A percentile compares a stretch with the other conserved stretches of the same genome.
Evolutionary conservation across 2,888 invertebrate species (phyloP).

Genomic region (Teinopalpus imperialis): DNA sequence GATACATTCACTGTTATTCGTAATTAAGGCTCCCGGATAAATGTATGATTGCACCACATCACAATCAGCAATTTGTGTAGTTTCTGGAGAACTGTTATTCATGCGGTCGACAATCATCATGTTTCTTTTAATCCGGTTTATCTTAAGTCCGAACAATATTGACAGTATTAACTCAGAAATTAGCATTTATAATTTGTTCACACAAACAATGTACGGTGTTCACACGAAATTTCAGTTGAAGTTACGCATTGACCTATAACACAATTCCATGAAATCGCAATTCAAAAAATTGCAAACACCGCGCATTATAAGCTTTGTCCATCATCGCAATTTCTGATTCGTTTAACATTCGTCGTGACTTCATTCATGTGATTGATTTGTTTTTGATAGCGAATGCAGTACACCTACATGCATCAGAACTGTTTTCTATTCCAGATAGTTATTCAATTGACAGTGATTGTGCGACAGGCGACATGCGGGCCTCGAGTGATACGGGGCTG

Average conservation of each 20-base stretch:
- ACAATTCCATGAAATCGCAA: background rate
- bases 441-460: conserved; percentile 40
- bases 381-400: conserved; percentile 20
- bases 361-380: conserved; percentile 11
- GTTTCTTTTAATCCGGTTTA: too few species aligned
- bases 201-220: too few species aligned
- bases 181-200: too few species aligned
- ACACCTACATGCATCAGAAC: background rate
- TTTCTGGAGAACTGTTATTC: too few species aligned
- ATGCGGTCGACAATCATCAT: too few species aligned
- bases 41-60: too few species aligned
- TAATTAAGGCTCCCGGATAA: too few species aligned
- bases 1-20: too few species aligned
- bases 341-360: conserved; percentile 10
- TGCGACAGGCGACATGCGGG: conserved; percentile 37
- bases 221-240: too few species aligned
- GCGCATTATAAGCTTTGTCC: background rate
- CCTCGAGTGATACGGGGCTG: conserved; percentile 33
- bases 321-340: background rate
- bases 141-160: too few species aligned
- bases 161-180: too few species aligned
- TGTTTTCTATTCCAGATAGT: conserved; percentile 21
- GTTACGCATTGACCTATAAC: background rate
- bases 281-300: background rate
- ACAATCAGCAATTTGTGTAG: too few species aligned